Conservation (phyloP, 2,888 invertebrate genomes). For the Ceramica pisi region DNA sequence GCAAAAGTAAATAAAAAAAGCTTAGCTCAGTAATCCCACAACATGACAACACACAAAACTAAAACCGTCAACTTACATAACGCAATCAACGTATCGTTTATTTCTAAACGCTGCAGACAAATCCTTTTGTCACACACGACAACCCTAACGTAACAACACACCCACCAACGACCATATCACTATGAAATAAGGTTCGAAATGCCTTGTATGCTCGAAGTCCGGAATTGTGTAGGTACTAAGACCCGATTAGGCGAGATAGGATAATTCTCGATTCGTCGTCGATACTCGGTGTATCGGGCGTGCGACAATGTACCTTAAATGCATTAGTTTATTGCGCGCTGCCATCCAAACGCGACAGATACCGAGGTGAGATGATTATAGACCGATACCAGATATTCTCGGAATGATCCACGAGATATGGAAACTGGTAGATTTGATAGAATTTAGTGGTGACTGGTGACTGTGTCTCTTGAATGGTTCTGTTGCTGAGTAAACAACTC, state of each 20-base stretch:
- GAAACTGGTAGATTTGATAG: slow-evolving; percentile 60
- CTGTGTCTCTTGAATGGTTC: slow-evolving; percentile 33
- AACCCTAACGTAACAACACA: slow-evolving; percentile 64
- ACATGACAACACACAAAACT: slow-evolving; percentile 80
- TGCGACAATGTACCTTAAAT: slow-evolving; percentile 83
- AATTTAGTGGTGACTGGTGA: slow-evolving; percentile 34
- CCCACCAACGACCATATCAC: slow-evolving; percentile 40
- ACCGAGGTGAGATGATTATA: slow-evolving; percentile 73
- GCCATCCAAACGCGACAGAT: slow-evolving; percentile 63
- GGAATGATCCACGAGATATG: slow-evolving; percentile 66
- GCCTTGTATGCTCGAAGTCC: slow-evolving; percentile 8
- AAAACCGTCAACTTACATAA: slow-evolving; percentile 84
- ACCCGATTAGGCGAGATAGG: slow-evolving; percentile 88
- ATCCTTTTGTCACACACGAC: slow-evolving; percentile 86
- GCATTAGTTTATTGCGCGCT: slow-evolving; percentile 81
- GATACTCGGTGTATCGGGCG: slow-evolving; percentile 80
- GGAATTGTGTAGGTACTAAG: slow-evolving; percentile 73
- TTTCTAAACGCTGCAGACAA: slow-evolving; percentile 87
- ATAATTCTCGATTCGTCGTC: slow-evolving; percentile 86
- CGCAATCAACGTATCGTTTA: slow-evolving; percentile 88
- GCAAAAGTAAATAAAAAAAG: slow-evolving; percentile 73
- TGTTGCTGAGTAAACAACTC: slow-evolving; percentile 33
- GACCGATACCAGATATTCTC: slow-evolving; percentile 71
- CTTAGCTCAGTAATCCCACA: slow-evolving; percentile 67
- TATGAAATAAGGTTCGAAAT: slow-evolving; percentile 63